Evolutionary conservation across 2,797 vertebrate genomes (phyloP).

Genomic region (Argya squamiceps): DNA sequence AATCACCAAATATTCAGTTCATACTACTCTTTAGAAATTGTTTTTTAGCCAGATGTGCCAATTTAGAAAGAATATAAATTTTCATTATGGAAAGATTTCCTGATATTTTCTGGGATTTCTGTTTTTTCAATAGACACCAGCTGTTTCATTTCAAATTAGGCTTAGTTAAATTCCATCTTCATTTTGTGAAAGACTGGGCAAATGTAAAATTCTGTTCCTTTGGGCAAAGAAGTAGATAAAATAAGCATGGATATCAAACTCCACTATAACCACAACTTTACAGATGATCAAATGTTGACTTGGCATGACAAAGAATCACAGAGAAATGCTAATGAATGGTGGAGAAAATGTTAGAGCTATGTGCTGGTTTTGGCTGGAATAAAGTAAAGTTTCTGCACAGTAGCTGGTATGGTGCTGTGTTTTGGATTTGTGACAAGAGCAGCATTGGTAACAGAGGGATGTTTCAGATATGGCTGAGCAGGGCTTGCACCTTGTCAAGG

Average conservation of each 20-base stretch:
- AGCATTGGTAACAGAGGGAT: too few relatives aligned
- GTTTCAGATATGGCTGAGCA: neutral
- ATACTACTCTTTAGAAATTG: neutral
- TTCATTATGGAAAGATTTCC: neutral
- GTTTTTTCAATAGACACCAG: neutral
- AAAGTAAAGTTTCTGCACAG: neutral
- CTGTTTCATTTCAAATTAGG: neutral
- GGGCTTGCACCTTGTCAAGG: accelerated
- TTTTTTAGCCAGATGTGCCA: neutral
- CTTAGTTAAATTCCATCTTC: neutral
- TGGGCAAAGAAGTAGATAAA: neutral
- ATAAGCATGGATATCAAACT: neutral
- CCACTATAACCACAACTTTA: neutral
- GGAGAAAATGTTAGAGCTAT: neutral
- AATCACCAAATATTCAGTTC: neutral
- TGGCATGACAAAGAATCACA: neutral
- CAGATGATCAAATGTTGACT: neutral
- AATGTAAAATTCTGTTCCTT: neutral
- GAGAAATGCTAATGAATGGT: neutral
- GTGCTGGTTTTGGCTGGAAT: neutral
- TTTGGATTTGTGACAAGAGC: neutral
- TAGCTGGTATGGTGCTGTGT: neutral
- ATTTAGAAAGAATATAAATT: neutral
- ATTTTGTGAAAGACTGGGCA: neutral
- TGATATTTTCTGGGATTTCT: neutral